Evolutionary conservation across 2,888 invertebrate species (phyloP), one percentile per base, ranked within the genome.

Genomic region (Furcula furcula): DNA sequence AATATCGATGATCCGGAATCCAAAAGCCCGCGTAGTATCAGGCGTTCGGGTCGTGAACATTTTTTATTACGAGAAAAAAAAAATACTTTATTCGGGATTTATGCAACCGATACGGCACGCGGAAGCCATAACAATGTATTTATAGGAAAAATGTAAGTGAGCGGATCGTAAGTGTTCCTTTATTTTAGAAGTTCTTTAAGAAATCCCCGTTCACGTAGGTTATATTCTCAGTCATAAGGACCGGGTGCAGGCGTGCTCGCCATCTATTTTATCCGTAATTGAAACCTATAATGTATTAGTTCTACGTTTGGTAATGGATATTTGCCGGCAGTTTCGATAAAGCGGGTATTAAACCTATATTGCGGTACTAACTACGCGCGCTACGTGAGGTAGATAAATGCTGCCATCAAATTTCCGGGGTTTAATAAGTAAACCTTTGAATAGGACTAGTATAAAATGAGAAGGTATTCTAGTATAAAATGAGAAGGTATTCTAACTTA

Each of bases 221-320:
- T 33, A 47, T 49, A 44, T 31, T 29, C 16, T 10, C 19, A 22
- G 13, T 37, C 36, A 37, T 27, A 46, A 35, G 34, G 34, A 33
- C 6, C 3, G 7, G 22, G 22, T 10, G 11, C 5, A 6, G 36
- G 40, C 42, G 47, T 52, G 31, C 32, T 13, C 22, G 30, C 42
- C 39, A 56, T 56, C 46, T 39, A 52, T 55, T 48, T 36, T 29
- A 36, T 35, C 25, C 31, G 29, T 40, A 47, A 53, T 52, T 50
- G 40, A 47, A 42, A 52, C 43, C 36, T 36, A 32, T 43, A 39
- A 29, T 43, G 34, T 37, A 35, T 34, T 22, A 26, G 32, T 36
- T 34, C 23, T 28, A 39, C 32, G 32, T 13, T 32, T 22, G 26
- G 36, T 32, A 25, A 31, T 13, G n/a, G 13, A 25, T 42, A 34